Evolutionary conservation across 2,797 vertebrate species (phyloP).

Genomic region (Macropodus opercularis): DNA sequence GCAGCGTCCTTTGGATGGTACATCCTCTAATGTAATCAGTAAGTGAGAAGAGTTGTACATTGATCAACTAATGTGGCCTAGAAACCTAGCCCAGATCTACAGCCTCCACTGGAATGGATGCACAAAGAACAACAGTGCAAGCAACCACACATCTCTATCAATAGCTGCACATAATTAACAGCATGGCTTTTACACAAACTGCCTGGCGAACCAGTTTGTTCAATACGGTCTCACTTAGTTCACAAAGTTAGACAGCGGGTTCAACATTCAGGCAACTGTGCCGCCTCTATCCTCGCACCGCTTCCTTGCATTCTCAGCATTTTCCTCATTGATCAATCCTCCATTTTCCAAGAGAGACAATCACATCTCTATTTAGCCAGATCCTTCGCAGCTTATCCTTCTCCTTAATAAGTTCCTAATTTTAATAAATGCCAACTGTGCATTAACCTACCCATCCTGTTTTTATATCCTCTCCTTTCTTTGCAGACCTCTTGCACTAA

Average conservation of each 20-base stretch:
- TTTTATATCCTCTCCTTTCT: slow-evolving; percentile 24
- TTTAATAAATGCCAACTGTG: slow-evolving; percentile 34
- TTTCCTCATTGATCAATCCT: slow-evolving; percentile 53
- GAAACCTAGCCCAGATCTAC: slow-evolving; percentile 45
- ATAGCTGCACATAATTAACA: slow-evolving; percentile 64
- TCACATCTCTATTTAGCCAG: slow-evolving; percentile 20
- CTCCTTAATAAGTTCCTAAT: slow-evolving; percentile 22
- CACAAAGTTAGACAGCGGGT: slow-evolving; percentile 66
- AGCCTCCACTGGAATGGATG: slow-evolving; percentile 25
- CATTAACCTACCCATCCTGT: slow-evolving; percentile 13
- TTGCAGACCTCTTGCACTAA: slow-evolving; percentile 54
- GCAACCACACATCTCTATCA: slow-evolving; percentile 57
- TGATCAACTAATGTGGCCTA: slow-evolving; percentile 45
- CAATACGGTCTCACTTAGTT: slow-evolving; percentile 68
- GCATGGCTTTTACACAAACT: slow-evolving; percentile 45
- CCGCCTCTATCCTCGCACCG: slow-evolving; percentile 11
- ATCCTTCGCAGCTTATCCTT: not conserved
- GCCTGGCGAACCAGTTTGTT: slow-evolving; percentile 47
- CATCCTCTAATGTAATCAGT: slow-evolving; percentile 32
- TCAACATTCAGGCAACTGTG: slow-evolving; percentile 33
- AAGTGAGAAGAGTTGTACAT: slow-evolving; percentile 34
- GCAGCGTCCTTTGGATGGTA: slow-evolving; percentile 11
- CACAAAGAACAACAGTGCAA: slow-evolving; percentile 26
- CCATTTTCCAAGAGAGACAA: slow-evolving; percentile 34
- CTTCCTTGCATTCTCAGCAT: slow-evolving; percentile 60